These are phyloP conservation scores for Mesitornis unicolor DNA, from an alignment of 2,113 vertebrate species.

Conservation along the genomic window DNA sequence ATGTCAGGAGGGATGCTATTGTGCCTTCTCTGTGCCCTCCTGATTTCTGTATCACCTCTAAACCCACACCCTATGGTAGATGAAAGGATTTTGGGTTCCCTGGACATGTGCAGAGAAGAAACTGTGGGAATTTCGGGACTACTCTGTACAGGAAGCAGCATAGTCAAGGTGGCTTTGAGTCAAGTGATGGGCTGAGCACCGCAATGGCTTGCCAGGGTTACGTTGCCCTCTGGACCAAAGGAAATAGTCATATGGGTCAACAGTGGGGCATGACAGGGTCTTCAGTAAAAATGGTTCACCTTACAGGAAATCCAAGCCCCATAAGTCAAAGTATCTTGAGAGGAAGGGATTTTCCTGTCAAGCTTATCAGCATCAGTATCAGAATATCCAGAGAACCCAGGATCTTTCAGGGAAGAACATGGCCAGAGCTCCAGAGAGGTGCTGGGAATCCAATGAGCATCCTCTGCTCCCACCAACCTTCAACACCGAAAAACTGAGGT, in stretches of 20 bases:
- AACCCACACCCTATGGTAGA: background rate
- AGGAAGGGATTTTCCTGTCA: background rate
- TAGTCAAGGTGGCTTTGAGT: background rate
- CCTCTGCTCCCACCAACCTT: background rate
- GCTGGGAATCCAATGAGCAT: background rate
- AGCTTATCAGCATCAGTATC: background rate
- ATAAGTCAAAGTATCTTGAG: background rate
- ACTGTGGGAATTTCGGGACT: background rate
- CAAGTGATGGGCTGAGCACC: background rate
- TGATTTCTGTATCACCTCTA: background rate
- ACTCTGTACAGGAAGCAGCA: background rate
- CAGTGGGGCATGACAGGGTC: background rate
- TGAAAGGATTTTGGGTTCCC: background rate
- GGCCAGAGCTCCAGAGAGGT: background rate
- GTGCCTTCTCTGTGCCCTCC: background rate
- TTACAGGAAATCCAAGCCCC: background rate
- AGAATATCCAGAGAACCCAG: background rate
- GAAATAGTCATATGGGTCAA: background rate
- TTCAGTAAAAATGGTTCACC: background rate
- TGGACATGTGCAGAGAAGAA: background rate
- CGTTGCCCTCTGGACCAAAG: background rate
- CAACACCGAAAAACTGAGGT: background rate
- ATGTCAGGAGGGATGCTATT: background rate
- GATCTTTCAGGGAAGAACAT: background rate
- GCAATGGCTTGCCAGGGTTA: background rate